phyloP scores from a whole-genome alignment of 37 sponge, comb jelly and placozoan genomes.

The Diacarnus erythraeanus region DNA sequence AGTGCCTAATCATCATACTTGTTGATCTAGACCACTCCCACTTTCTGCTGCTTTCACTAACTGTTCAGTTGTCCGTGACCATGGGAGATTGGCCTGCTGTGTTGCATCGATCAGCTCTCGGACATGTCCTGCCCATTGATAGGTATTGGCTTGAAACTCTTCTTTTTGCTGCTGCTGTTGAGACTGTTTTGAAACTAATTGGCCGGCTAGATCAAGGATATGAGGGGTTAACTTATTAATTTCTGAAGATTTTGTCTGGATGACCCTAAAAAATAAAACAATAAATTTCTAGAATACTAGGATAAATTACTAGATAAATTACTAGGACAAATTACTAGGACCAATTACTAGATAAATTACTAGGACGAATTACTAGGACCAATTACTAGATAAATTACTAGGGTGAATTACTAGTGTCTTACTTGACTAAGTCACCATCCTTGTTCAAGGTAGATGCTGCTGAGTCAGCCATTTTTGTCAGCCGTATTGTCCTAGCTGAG shows the following conservation, averaged over 20 bases:
- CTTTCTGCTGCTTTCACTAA: constrained; percentile 51
- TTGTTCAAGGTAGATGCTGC: constrained; percentile 20
- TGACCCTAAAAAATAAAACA: constrained; percentile 15
- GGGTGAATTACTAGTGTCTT: not conserved
- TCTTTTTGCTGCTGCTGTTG: not conserved
- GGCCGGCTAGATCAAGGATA: constrained; percentile 45
- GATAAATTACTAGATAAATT: too few relatives aligned
- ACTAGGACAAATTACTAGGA: too few relatives aligned
- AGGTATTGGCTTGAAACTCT: constrained; percentile 21
- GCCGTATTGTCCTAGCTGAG: constrained; percentile 28
- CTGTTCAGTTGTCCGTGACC: constrained; percentile 65
- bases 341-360: too few relatives aligned
- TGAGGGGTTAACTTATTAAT: constrained; percentile 47
- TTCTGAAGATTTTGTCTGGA: constrained; percentile 47
- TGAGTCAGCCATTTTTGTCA: constrained; percentile 33
- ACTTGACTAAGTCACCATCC: constrained; percentile 35
- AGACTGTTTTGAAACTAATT: constrained; percentile 3
- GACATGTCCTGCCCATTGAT: constrained; percentile 64
- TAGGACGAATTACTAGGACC: too few relatives aligned
- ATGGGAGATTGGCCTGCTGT: constrained; percentile 65
- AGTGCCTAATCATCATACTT: too few relatives aligned
- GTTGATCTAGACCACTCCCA: constrained; percentile 32
- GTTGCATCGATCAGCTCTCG: constrained; percentile 50
- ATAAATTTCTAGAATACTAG: too few relatives aligned
- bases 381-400: too few relatives aligned